Evolutionary conservation across 2,888 invertebrate species (phyloP).

Genomic region (Spodoptera exigua): DNA sequence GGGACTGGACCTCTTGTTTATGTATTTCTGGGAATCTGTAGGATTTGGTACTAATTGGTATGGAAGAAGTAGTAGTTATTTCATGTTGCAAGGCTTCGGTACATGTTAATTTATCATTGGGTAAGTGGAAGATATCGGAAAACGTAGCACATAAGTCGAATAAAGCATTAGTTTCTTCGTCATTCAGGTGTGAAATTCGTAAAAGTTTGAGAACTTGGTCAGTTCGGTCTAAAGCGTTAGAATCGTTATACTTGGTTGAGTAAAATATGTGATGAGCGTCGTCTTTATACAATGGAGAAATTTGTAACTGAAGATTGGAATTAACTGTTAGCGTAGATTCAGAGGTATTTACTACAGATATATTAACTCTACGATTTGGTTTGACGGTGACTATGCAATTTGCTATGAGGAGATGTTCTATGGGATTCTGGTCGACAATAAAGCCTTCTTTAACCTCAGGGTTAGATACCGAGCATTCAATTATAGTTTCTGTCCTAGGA

Average conservation of each 20-base stretch:
- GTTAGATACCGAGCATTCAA: conserved; percentile 54
- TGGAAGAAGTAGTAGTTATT: conserved; percentile 8
- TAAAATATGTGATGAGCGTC: no score
- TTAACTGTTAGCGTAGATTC: conserved; percentile 41
- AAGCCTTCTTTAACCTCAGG: conserved; percentile 46
- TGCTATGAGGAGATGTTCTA: conserved; percentile 29
- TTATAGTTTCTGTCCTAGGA: conserved; percentile 46
- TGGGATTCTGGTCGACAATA: conserved; percentile 3
- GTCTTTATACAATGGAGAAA: background rate
- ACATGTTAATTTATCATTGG: conserved; percentile 1
- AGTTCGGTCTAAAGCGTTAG: background rate
- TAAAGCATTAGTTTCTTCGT: no score
- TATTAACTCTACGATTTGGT: conserved; percentile 35
- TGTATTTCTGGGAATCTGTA: conserved; percentile 19
- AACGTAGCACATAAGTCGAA: no score
- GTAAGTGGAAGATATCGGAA: conserved; percentile 20
- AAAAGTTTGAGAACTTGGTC: background rate
- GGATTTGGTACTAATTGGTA: conserved; percentile 16
- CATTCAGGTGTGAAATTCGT: conserved; percentile 6
- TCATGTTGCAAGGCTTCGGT: conserved; percentile 13
- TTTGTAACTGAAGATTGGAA: conserved; percentile 16
- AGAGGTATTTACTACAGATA: conserved; percentile 38
- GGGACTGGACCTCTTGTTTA: conserved; percentile 5
- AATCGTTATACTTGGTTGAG: no score
- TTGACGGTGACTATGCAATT: conserved; percentile 41